Evolutionary conservation across 2,888 invertebrate genomes (phyloP).

Genomic region (Ophonus ardosiacus): DNA sequence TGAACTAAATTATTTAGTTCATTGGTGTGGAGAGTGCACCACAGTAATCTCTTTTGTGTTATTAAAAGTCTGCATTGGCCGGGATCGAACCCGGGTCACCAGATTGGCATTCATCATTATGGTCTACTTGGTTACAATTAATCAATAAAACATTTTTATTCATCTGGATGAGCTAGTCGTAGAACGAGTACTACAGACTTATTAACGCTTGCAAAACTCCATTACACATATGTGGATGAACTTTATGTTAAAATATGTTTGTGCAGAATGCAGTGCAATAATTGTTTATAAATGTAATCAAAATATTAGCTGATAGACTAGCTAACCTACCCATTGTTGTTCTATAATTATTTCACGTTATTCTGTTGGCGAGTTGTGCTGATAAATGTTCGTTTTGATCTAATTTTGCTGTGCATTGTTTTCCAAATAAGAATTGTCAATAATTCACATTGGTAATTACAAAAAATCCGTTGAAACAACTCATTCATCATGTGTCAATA

Average conservation of each 20-base stretch:
- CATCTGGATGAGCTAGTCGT: no score
- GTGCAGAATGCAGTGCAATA: background rate
- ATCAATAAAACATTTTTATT: no score
- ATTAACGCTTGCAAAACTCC: no score
- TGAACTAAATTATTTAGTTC: no score
- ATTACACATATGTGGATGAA: background rate
- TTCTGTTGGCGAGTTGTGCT: background rate
- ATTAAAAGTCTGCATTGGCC: no score
- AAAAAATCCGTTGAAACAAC: conserved; percentile 25
- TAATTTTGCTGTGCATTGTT: conserved; percentile 7
- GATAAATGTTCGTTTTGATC: conserved; percentile 7
- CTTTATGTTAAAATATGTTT: background rate
- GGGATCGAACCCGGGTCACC: no score
- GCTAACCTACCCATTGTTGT: background rate
- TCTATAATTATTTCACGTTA: background rate
- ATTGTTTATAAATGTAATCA: background rate
- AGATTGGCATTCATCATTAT: no score
- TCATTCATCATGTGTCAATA: conserved; percentile 32
- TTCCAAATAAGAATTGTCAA: conserved; percentile 27
- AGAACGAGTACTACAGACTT: no score
- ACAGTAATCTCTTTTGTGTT: no score
- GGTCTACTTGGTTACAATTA: no score
- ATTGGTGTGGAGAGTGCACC: no score
- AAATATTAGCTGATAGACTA: background rate
- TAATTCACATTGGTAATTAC: conserved; percentile 30